Evolutionary conservation across 2,797 vertebrate species (phyloP).

Genomic region (Sebastes iracundus): DNA sequence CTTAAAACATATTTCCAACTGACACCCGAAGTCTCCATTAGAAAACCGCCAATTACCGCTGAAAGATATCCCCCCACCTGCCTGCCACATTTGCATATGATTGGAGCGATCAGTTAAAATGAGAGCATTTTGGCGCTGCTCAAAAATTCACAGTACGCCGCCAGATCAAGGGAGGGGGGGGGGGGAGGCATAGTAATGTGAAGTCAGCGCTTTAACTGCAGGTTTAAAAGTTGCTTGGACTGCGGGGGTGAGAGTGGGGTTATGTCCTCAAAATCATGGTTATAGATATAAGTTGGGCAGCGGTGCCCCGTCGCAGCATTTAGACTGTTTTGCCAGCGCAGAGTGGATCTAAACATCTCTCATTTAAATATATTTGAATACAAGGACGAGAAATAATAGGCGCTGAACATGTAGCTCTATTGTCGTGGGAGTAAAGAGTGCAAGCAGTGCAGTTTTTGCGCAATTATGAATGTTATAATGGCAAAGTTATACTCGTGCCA

Average conservation of each 20-base stretch:
- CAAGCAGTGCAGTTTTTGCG: conserved; percentile 67
- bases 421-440: conserved; percentile 74
- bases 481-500: conserved; percentile 54
- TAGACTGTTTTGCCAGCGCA: conserved; percentile 62
- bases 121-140: conserved; percentile 78
- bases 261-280: conserved; percentile 58
- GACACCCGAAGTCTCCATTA: conserved; percentile 85
- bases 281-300: conserved; percentile 60
- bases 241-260: conserved; percentile 71
- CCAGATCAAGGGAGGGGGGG: conserved; percentile 67
- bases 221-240: conserved; percentile 77
- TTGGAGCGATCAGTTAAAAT: conserved; percentile 84
- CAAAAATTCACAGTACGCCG: conserved; percentile 79
- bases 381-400: conserved; percentile 67
- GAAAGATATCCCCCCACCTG: conserved; percentile 82
- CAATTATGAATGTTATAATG: conserved; percentile 75
- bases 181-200: conserved; percentile 66
- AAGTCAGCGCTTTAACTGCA: conserved; percentile 80
- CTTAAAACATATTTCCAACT: conserved; percentile 85
- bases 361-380: conserved; percentile 80
- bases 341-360: conserved; percentile 73
- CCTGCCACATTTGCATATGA: conserved; percentile 84
- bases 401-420: conserved; percentile 58
- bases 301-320: conserved; percentile 38
- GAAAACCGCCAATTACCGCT: conserved; percentile 84